A percentile compares a stretch with the other conserved stretches of the same genome.
Conservation (phyloP, 2,888 invertebrate species). For the Blastobasis adustella region DNA sequence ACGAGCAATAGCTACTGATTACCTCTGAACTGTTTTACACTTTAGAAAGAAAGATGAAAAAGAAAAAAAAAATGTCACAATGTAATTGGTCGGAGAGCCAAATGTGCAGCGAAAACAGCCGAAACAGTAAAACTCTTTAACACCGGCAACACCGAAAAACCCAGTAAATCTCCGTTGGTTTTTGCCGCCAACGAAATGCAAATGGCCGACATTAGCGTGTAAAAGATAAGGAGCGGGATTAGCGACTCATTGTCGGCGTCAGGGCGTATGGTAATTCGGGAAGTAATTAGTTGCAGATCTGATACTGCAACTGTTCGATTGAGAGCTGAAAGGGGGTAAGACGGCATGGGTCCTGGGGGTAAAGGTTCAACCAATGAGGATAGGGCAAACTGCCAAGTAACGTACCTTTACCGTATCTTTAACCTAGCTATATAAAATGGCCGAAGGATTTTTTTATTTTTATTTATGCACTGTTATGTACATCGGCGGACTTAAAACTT, state of each 20-base stretch:
- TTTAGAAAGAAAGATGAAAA: too few relatives aligned
- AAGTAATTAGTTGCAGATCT: conserved; percentile 43
- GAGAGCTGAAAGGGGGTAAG: too few relatives aligned
- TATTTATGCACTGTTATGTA: too few relatives aligned
- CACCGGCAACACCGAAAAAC: conserved; percentile 16
- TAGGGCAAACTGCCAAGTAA: too few relatives aligned
- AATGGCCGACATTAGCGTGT: conserved; percentile 66
- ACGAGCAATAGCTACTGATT: too few relatives aligned
- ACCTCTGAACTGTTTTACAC: too few relatives aligned
- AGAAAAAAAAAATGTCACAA: not conserved
- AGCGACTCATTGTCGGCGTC: conserved; percentile 37
- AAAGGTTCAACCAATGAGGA: too few relatives aligned
- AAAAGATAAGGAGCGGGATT: conserved; percentile 68
- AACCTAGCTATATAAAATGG: too few relatives aligned
- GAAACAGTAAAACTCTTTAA: not conserved
- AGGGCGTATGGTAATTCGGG: conserved; percentile 40
- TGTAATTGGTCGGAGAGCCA: not conserved
- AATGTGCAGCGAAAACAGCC: not conserved
- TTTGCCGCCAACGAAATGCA: conserved; percentile 54
- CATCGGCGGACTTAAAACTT: too few relatives aligned
- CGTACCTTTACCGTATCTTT: too few relatives aligned
- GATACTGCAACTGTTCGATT: not conserved
- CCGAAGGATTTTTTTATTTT: too few relatives aligned
- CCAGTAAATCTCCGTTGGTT: conserved; percentile 30
- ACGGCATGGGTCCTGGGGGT: too few relatives aligned